Conservation (phyloP, 2,113 vertebrate genomes). For the Physeter macrocephalus region DNA sequence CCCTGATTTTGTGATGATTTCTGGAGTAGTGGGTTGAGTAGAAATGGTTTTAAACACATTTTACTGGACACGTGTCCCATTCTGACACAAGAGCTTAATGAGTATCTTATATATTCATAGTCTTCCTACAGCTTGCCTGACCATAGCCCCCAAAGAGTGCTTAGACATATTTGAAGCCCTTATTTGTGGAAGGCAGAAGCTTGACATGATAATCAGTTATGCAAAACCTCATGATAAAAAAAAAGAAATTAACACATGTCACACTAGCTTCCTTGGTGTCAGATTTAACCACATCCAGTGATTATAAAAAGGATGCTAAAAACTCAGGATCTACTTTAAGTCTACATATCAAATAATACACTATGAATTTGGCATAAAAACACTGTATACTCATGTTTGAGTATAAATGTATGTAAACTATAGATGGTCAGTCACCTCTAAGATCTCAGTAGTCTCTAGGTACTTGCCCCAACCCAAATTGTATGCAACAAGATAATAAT, state of each 20-base stretch:
- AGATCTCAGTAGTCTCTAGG: background rate
- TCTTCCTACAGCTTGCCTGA: background rate
- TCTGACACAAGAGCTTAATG: background rate
- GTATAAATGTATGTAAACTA: background rate
- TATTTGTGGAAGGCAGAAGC: constrained; percentile 20
- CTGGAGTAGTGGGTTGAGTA: background rate
- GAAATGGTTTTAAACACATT: constrained; percentile 25
- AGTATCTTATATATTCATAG: background rate
- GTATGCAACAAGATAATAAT: background rate
- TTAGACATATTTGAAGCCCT: constrained; percentile 36
- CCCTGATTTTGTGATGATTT: background rate
- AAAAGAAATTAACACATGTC: constrained; percentile 43
- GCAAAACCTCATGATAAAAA: background rate
- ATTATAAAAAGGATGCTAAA: constrained; percentile 29
- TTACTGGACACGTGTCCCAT: background rate
- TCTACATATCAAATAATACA: background rate
- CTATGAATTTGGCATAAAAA: background rate
- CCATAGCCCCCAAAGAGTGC: background rate
- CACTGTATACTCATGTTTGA: background rate
- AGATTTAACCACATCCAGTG: constrained; percentile 44
- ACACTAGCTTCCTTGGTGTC: constrained; percentile 20
- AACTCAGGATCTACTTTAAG: background rate
- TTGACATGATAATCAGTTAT: background rate
- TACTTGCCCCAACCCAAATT: background rate
- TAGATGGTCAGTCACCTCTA: background rate